phyloP scores from a whole-genome alignment of 2,888 invertebrate genomes.

The Phortica okadai region DNA sequence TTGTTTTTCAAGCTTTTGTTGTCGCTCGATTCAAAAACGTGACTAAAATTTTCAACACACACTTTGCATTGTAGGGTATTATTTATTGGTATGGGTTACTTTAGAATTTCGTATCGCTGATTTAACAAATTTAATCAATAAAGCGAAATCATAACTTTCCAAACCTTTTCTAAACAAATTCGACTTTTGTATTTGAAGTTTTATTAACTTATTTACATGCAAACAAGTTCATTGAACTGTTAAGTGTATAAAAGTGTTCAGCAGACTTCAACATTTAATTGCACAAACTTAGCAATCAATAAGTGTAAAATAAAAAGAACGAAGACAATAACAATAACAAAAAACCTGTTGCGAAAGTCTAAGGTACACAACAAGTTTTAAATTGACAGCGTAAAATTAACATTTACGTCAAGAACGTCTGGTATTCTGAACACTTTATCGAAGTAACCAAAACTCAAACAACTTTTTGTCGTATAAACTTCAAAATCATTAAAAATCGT shows the following conservation, averaged over 20 bases:
- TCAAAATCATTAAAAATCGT: not conserved
- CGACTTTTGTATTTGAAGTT: too few relatives aligned
- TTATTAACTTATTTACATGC: too few relatives aligned
- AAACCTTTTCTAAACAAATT: too few relatives aligned
- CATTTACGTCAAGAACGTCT: not conserved
- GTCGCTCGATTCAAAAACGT: constrained; percentile 57
- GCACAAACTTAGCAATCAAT: not conserved
- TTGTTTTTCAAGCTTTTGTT: not conserved
- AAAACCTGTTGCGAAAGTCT: not conserved
- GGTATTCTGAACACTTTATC: too few relatives aligned
- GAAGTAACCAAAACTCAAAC: too few relatives aligned
- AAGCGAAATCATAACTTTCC: too few relatives aligned
- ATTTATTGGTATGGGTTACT: not conserved
- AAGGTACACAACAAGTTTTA: not conserved
- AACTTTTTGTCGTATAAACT: not conserved
- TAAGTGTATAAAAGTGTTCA: too few relatives aligned
- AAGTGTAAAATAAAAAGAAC: not conserved
- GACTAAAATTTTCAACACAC: constrained; percentile 46
- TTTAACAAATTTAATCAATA: too few relatives aligned
- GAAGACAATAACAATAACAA: too few relatives aligned
- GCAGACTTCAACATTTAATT: not conserved
- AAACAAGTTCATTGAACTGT: too few relatives aligned
- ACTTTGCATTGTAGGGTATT: not conserved
- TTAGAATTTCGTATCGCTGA: too few relatives aligned
- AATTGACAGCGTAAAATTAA: not conserved